Evolutionary conservation across 2,113 vertebrate genomes (phyloP).

Genomic region (Nesoenas mayeri): DNA sequence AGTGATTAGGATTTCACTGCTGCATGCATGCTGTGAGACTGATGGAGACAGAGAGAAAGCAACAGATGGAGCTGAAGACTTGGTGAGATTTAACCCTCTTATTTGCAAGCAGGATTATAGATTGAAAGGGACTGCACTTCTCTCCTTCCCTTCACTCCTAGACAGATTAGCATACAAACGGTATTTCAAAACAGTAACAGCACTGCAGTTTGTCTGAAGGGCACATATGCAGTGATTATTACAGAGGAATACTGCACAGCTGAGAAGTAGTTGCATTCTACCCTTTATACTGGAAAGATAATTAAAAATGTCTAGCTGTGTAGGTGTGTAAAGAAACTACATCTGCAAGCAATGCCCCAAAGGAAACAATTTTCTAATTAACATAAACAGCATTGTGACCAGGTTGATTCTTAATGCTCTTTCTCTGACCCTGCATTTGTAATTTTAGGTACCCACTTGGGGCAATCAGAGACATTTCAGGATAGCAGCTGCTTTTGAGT

Average conservation of each 20-base stretch:
- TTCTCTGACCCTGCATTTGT: neutral
- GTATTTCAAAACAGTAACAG: neutral
- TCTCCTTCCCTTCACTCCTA: neutral
- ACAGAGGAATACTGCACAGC: neutral
- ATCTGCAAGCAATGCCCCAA: neutral
- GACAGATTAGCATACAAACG: neutral
- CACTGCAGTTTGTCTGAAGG: neutral
- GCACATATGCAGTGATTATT: neutral
- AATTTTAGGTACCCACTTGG: neutral
- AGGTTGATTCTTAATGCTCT: neutral
- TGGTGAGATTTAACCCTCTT: neutral
- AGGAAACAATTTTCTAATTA: neutral
- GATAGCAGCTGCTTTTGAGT: neutral
- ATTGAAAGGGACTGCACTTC: neutral
- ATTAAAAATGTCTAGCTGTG: neutral
- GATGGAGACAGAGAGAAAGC: neutral
- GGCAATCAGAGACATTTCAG: neutral
- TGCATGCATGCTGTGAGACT: neutral
- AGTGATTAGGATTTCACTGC: neutral
- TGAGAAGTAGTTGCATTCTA: neutral
- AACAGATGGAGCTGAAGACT: neutral
- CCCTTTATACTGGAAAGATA: neutral
- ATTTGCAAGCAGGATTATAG: neutral
- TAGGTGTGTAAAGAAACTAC: neutral
- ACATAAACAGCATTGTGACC: neutral